Conservation (phyloP, 1,140 invertebrate genomes). For the Trichogramma pretiosum region DNA sequence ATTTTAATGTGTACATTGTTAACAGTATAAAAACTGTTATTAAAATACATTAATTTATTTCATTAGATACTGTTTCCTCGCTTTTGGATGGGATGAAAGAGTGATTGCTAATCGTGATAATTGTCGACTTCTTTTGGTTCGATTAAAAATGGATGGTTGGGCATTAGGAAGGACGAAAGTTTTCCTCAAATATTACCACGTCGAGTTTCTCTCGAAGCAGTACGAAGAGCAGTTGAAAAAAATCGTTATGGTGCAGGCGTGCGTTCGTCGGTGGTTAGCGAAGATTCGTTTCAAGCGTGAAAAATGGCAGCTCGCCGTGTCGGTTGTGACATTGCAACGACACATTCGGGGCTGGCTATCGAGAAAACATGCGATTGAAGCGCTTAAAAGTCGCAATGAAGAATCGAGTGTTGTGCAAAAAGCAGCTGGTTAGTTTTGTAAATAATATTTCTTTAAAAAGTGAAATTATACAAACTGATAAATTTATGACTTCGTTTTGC, state of each 20-base stretch:
- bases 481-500: not conserved
- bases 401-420: slow-evolving; percentile 18
- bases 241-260: slow-evolving; percentile 63
- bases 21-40: not conserved
- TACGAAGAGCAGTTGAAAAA: slow-evolving; percentile 67
- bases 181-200: slow-evolving; percentile 80
- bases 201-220: slow-evolving; percentile 68
- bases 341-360: slow-evolving; percentile 59
- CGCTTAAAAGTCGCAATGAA: slow-evolving; percentile 37
- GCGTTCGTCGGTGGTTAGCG: slow-evolving; percentile 63
- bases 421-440: slow-evolving; percentile 20
- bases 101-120: slow-evolving; percentile 62
- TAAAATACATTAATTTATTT: slow-evolving; percentile 7
- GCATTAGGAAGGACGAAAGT: slow-evolving; percentile 79
- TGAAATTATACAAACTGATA: not conserved
- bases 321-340: slow-evolving; percentile 58
- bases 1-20: too few relatives aligned
- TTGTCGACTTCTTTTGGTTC: slow-evolving; percentile 60
- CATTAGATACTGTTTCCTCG: slow-evolving; percentile 73
- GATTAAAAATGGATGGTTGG: slow-evolving; percentile 73
- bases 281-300: slow-evolving; percentile 49
- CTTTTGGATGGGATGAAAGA: slow-evolving; percentile 64
- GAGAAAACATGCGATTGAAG: slow-evolving; percentile 42
- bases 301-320: slow-evolving; percentile 54
- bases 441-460: not conserved